Conservation (phyloP, 2,888 invertebrate genomes). For the Scaptomyza flava region DNA sequence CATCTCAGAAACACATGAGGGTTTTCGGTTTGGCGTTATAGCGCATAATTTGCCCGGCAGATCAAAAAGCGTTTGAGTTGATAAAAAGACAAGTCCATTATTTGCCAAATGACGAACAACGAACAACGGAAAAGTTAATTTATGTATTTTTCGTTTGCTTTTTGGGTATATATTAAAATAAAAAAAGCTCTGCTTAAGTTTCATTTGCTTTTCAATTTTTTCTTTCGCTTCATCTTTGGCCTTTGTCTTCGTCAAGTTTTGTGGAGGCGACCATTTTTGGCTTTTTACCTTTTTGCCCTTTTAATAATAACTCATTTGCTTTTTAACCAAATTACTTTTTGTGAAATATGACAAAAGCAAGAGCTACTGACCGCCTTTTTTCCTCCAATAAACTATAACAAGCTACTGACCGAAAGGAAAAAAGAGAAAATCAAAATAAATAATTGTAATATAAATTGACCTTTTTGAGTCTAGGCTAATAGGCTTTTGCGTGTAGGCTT, state of each 20-base stretch:
- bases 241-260: conserved; percentile 41
- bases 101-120: conserved; percentile 58
- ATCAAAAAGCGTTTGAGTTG: conserved; percentile 69
- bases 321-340: conserved; percentile 71
- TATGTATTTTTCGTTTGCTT: conserved; percentile 17
- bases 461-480: conserved; percentile 41
- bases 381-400: conserved; percentile 6
- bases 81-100: conserved; percentile 70
- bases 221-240: conserved; percentile 4
- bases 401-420: neutral
- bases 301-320: conserved; percentile 74
- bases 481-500: conserved; percentile 35
- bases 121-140: conserved; percentile 49
- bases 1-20: neutral
- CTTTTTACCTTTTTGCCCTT: conserved; percentile 25
- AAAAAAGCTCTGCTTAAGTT: conserved; percentile 20
- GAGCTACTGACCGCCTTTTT: neutral
- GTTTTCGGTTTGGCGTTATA: conserved; percentile 39
- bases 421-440: conserved; percentile 25
- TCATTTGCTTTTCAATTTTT: conserved; percentile 18
- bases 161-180: conserved; percentile 37
- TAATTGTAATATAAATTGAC: conserved; percentile 22
- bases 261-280: conserved; percentile 41
- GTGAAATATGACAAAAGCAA: conserved; percentile 55
- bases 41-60: conserved; percentile 63